phyloP scores from a whole-genome alignment of 2,888 invertebrate genomes.

The Andrena camellia region DNA sequence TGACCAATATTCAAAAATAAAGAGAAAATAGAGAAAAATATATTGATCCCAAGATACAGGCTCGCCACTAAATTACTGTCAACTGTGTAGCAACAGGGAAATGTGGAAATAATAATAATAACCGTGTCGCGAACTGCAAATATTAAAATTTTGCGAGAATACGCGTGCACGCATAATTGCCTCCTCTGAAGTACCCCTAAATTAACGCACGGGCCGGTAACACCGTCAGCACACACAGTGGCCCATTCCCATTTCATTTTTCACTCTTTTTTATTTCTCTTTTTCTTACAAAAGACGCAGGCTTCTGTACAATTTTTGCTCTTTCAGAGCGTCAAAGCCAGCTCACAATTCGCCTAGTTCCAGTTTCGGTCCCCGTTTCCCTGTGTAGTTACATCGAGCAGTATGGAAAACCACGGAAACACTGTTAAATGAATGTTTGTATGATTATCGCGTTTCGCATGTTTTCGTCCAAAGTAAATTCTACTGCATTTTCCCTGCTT shows the following conservation, averaged over 20 bases:
- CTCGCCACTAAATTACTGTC: slow-evolving; percentile 5
- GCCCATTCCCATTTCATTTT: neutral
- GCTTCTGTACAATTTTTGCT: slow-evolving; percentile 44
- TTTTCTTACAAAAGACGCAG: neutral
- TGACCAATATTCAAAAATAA: neutral
- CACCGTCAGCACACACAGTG: neutral
- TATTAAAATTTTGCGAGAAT: slow-evolving; percentile 5
- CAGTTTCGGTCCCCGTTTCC: slow-evolving; percentile 33
- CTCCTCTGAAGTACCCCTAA: neutral
- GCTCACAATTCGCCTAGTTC: slow-evolving; percentile 50
- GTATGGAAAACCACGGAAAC: slow-evolving; percentile 33
- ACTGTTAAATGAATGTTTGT: slow-evolving; percentile 76
- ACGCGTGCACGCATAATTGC: slow-evolving; percentile 6
- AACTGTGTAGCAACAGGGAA: neutral
- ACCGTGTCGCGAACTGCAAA: slow-evolving; percentile 9
- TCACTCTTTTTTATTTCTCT: neutral
- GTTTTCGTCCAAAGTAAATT: slow-evolving; percentile 51
- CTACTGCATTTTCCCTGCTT: slow-evolving; percentile 5
- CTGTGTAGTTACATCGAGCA: slow-evolving; percentile 21
- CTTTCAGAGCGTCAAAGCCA: slow-evolving; percentile 44
- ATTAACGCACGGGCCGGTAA: slow-evolving; percentile 35
- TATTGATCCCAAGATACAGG: neutral
- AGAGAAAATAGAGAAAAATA: neutral
- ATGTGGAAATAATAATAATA: slow-evolving; percentile 43
- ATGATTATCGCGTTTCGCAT: slow-evolving; percentile 61